Percentiles rank a stretch among this genome's conserved stretches.
phyloP scores from a whole-genome alignment of 2,888 invertebrate species.

The Drosophila greeni region DNA sequence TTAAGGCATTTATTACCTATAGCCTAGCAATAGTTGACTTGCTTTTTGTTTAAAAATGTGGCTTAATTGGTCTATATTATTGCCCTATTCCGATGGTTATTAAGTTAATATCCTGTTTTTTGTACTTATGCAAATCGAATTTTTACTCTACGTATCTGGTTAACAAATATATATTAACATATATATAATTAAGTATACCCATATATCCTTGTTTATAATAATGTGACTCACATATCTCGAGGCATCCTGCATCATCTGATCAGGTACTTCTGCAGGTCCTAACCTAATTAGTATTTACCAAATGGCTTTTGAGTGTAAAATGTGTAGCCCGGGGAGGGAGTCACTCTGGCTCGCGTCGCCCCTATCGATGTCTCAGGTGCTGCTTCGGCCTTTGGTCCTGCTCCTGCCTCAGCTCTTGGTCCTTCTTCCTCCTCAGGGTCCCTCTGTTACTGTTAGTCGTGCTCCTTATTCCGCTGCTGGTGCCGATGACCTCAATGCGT shows the following conservation, averaged over 20 bases:
- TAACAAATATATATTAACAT: too few relatives aligned
- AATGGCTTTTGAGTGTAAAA: neutral
- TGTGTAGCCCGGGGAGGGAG: neutral
- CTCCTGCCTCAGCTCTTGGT: neutral
- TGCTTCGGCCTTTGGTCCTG: neutral
- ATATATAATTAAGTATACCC: too few relatives aligned
- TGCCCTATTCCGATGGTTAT: too few relatives aligned
- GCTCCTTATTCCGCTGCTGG: conserved; percentile 7
- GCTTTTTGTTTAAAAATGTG: too few relatives aligned
- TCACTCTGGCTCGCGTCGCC: neutral
- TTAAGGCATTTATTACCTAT: too few relatives aligned
- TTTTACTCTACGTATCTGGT: too few relatives aligned
- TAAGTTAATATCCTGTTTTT: too few relatives aligned
- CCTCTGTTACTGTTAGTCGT: conserved; percentile 14
- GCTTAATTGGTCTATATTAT: too few relatives aligned
- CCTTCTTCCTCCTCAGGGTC: neutral
- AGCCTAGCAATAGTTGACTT: too few relatives aligned
- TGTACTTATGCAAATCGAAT: too few relatives aligned
- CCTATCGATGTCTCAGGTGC: conserved; percentile 1
- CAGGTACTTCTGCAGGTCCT: neutral
- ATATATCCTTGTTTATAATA: neutral
- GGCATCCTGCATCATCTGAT: neutral
- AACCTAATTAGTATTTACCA: conserved; percentile 2
- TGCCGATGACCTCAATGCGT: conserved; percentile 53
- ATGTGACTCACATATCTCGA: neutral